phyloP scores from a whole-genome alignment of 2,888 invertebrate genomes.

The Eristalis arbustorum region DNA sequence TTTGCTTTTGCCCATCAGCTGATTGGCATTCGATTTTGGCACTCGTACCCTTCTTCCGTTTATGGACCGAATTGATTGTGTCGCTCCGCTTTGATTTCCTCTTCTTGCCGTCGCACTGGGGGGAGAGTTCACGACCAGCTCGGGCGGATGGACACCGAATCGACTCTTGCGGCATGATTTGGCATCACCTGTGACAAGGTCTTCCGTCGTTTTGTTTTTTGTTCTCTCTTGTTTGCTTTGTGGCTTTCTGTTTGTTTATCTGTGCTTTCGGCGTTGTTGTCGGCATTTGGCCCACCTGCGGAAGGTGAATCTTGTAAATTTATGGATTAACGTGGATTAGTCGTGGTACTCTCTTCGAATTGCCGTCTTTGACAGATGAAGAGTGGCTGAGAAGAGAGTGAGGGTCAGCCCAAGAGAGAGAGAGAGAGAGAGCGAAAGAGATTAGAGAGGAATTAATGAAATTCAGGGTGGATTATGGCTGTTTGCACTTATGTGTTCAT shows the following conservation, averaged over 20 bases:
- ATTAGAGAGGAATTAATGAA: not conserved
- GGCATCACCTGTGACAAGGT: conserved; percentile 23
- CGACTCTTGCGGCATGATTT: not conserved
- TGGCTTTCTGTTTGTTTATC: conserved; percentile 21
- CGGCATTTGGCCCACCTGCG: not conserved
- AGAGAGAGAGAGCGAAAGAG: not conserved
- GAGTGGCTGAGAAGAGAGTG: not conserved
- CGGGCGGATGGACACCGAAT: no score
- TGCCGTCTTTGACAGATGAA: not conserved
- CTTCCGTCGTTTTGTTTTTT: not conserved
- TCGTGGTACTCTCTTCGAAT: not conserved
- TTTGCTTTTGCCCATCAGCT: conserved; percentile 23
- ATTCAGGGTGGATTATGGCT: not conserved
- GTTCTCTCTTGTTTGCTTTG: conserved; percentile 14
- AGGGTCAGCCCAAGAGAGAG: no score
- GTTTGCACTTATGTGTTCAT: no score
- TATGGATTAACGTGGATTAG: conserved; percentile 5
- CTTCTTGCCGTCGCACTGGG: not conserved
- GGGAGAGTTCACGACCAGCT: not conserved
- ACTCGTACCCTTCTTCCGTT: not conserved
- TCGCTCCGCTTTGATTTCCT: conserved; percentile 17
- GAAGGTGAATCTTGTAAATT: conserved; percentile 12
- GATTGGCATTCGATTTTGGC: not conserved
- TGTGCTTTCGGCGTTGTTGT: not conserved
- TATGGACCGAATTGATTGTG: conserved; percentile 27